Evolutionary conservation across 2,797 vertebrate species (phyloP), one percentile per base, ranked within the genome.

Genomic region (Paedocypris micromegethes): DNA sequence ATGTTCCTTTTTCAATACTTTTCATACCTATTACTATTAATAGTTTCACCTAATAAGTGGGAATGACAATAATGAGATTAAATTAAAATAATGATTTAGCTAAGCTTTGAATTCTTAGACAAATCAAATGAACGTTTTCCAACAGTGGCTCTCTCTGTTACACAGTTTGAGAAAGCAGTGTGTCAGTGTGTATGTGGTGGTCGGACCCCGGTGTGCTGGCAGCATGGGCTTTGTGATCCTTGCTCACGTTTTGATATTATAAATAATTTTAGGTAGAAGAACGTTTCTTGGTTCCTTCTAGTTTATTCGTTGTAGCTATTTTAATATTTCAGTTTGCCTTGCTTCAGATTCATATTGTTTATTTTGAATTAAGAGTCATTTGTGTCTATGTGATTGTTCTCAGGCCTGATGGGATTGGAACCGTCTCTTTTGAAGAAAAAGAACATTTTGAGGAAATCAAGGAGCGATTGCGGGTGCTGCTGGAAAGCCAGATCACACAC

Each of bases 401-500:
- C 85, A 98, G 96, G 87, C 96, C 96, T 8, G 96, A 98, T 1
- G 96, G 96, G 57, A 98, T 98, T 9, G 96, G 95, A 81, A 98
- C 96, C 0, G 95, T 98, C 78, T 94, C 93, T 0, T 86, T 93
- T 38, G 95, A 98, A 56, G 96, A 98, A 84, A 97, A 92, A 68
- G 95, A 97, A 53, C 93, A 88, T 70, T 98, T 98, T 0, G 94
- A 96, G 79, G 95, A 96, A 82, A 98, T 98, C 88, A 98, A 98
- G 85, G 96, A 98, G 76, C 86, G 94, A 66, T 92, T 98, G 49
- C 91, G 94, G n/a, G 91, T 96, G 73, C 91, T 98, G 64, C 83
- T 98, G 79, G 96, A 98, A 83, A 98, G 97, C 83, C 96, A 98
- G 87, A 98, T 98, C 75, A 98, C 94, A 47, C 96, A 98, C 86